Conservation (phyloP, 2,888 invertebrate species). For the Icerya purchasi region DNA sequence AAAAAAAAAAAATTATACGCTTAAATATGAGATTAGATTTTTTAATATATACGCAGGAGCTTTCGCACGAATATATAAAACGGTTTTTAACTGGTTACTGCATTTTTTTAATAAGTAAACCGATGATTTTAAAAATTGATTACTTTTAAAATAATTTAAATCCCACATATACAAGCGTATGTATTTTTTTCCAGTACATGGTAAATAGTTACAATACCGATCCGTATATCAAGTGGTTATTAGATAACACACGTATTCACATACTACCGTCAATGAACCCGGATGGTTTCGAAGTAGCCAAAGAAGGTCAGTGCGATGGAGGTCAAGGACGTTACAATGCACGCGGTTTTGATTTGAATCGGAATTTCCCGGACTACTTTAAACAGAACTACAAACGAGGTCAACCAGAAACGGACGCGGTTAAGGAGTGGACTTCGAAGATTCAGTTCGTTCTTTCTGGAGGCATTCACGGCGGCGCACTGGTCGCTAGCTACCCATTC, state of each 20-base stretch:
- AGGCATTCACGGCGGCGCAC: slow-evolving; percentile 80
- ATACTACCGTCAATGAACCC: slow-evolving; percentile 97
- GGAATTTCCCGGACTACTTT: slow-evolving; percentile 91
- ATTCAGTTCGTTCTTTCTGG: slow-evolving; percentile 86
- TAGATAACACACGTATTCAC: slow-evolving; percentile 90
- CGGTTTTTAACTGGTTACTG: too few species aligned
- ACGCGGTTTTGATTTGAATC: slow-evolving; percentile 71
- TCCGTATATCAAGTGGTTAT: slow-evolving; percentile 65
- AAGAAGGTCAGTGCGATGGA: slow-evolving; percentile 70
- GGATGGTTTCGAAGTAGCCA: slow-evolving; percentile 84
- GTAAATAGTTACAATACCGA: slow-evolving; percentile 63
- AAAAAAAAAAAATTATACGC: too few species aligned
- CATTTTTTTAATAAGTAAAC: too few species aligned
- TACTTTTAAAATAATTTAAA: too few species aligned
- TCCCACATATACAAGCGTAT: neutral
- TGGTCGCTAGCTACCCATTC: slow-evolving; percentile 92
- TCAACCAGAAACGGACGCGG: slow-evolving; percentile 86
- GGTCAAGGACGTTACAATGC: slow-evolving; percentile 76
- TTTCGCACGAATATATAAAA: too few species aligned
- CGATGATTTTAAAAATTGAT: too few species aligned
- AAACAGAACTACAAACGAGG: slow-evolving; percentile 66
- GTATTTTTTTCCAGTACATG: slow-evolving; percentile 41
- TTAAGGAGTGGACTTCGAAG: slow-evolving; percentile 82
- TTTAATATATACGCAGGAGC: too few species aligned
- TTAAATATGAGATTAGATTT: too few species aligned